Conservation (phyloP, 2,797 vertebrate genomes). For the Pangasius larnaudii region DNA sequence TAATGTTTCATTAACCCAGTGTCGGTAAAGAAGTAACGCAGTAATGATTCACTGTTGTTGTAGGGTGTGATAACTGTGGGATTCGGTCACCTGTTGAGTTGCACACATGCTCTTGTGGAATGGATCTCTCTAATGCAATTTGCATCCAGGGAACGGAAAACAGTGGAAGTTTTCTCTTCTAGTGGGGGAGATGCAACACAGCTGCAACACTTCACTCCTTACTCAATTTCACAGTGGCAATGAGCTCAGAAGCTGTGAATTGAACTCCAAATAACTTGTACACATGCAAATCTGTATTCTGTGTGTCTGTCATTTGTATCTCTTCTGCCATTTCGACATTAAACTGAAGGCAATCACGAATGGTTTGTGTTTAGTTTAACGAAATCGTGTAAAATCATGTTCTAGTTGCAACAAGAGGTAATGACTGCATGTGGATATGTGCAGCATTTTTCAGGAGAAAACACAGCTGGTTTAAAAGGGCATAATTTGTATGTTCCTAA, state of each 20-base stretch:
- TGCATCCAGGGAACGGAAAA: slow-evolving; percentile 36
- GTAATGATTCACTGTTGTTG: not conserved
- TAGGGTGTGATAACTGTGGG: not conserved
- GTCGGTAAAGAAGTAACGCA: not conserved
- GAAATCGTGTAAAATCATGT: not conserved
- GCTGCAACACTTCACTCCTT: not conserved
- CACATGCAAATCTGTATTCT: not conserved
- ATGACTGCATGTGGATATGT: not conserved
- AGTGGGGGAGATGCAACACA: not conserved
- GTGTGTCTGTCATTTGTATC: not conserved
- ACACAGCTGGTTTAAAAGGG: not conserved
- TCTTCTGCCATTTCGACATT: not conserved
- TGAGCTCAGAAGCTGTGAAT: not conserved
- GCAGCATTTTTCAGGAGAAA: not conserved
- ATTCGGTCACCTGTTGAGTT: slow-evolving; percentile 40
- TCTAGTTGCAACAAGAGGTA: not conserved
- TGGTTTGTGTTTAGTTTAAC: not conserved
- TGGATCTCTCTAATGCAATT: slow-evolving; percentile 29
- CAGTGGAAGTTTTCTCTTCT: slow-evolving; percentile 10
- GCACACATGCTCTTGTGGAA: slow-evolving; percentile 10
- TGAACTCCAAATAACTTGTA: not conserved
- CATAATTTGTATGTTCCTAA: not conserved
- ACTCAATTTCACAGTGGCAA: not conserved
- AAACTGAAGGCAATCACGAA: not conserved
- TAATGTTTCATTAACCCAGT: not conserved